phyloP scores from a whole-genome alignment of 1,140 invertebrate species.

The Caenorhabditis latens region DNA sequence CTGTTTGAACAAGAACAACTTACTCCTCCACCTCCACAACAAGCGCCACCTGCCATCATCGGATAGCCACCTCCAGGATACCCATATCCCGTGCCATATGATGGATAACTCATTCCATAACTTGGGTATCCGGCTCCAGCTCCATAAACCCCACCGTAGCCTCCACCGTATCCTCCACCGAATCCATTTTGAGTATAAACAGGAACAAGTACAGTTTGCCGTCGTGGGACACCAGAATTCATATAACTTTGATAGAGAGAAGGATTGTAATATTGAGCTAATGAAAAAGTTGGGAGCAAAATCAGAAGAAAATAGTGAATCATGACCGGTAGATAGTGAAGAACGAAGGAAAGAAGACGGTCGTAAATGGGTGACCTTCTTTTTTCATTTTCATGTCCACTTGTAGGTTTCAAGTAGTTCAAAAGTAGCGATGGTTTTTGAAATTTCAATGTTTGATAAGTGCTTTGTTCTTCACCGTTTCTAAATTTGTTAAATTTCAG shows the following conservation, averaged over 20 bases:
- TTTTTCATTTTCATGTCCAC: slow-evolving; percentile 34
- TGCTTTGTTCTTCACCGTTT: slow-evolving; percentile 37
- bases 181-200: slow-evolving; percentile 19
- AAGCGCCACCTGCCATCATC: slow-evolving; percentile 16
- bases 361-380: slow-evolving; percentile 19
- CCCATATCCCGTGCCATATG: slow-evolving; percentile 33
- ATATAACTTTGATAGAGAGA: slow-evolving; percentile 39
- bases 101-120: slow-evolving; percentile 32
- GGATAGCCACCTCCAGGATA: slow-evolving; percentile 5
- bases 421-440: slow-evolving; percentile 42
- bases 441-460: slow-evolving; percentile 41
- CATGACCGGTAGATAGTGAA: slow-evolving; percentile 3
- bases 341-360: background rate
- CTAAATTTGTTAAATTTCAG: slow-evolving; percentile 9
- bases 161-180: slow-evolving; percentile 6
- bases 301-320: background rate
- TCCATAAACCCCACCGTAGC: background rate
- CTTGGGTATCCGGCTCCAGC: background rate
- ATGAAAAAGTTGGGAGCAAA: background rate
- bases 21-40: slow-evolving; percentile 19
- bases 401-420: slow-evolving; percentile 49
- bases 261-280: slow-evolving; percentile 43
- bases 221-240: slow-evolving; percentile 6
- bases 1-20: background rate
- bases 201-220: slow-evolving; percentile 11